These are phyloP conservation scores for Acleris holmiana DNA, from an alignment of 2,888 invertebrate genomes.

Conservation along the genomic window DNA sequence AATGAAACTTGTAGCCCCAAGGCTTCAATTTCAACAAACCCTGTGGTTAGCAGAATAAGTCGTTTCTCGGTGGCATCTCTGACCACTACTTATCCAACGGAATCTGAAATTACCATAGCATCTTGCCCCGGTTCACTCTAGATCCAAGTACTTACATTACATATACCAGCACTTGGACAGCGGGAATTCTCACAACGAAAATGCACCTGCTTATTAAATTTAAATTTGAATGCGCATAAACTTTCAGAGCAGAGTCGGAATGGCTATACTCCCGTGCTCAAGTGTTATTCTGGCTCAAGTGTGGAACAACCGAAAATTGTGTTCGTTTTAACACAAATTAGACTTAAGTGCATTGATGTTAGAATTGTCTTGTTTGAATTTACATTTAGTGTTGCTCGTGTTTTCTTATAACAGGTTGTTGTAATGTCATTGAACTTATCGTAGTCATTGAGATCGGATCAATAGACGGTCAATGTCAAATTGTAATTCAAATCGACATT, in stretches of 20 bases:
- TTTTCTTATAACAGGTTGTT: constrained; percentile 4
- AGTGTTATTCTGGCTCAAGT: constrained; percentile 1
- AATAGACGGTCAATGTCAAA: constrained; percentile 12
- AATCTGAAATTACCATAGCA: constrained; percentile 43
- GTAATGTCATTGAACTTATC: constrained; percentile 8
- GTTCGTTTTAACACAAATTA: constrained; percentile 1
- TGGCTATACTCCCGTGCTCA: neutral
- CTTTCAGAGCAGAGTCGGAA: constrained; percentile 1
- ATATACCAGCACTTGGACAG: neutral
- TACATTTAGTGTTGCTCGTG: neutral
- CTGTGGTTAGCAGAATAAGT: constrained; percentile 51
- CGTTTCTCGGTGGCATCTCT: constrained; percentile 40
- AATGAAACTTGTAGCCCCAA: constrained; percentile 23
- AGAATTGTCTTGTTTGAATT: constrained; percentile 9
- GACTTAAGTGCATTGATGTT: neutral
- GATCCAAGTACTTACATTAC: neutral
- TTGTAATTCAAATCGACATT: neutral
- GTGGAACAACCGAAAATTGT: constrained; percentile 1
- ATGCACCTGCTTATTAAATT: constrained; percentile 13
- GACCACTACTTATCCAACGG: constrained; percentile 45
- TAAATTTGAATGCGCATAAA: constrained; percentile 5
- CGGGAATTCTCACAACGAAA: neutral
- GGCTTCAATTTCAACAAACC: constrained; percentile 28
- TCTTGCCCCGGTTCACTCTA: constrained; percentile 24
- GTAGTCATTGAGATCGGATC: neutral